Percentiles rank a stretch among this genome's conserved stretches.
Evolutionary conservation across 2,113 vertebrate species (phyloP).

Genomic region (Pedionomus torquatus): DNA sequence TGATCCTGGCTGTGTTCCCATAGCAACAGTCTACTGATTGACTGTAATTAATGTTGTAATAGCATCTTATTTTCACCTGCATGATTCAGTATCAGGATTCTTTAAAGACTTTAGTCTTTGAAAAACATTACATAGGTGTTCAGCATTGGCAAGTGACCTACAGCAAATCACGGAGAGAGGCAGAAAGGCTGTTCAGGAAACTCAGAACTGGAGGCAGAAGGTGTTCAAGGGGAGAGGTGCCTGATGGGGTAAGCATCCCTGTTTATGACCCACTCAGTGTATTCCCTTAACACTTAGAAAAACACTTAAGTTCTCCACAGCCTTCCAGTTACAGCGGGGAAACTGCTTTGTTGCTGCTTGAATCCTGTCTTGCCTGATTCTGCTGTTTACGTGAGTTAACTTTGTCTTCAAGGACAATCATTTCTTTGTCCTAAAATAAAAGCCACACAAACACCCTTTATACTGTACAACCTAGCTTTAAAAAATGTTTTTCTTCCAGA

Average conservation of each 20-base stretch:
- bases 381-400: neutral
- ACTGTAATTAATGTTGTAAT: neutral
- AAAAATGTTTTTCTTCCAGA: neutral
- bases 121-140: neutral
- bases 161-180: neutral
- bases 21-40: neutral
- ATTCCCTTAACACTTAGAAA: neutral
- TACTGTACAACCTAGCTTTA: neutral
- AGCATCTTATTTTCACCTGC: neutral
- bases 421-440: neutral
- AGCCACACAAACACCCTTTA: neutral
- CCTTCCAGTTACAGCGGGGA: neutral
- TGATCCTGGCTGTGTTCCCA: neutral
- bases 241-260: neutral
- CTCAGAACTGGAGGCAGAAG: neutral
- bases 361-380: neutral
- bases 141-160: neutral
- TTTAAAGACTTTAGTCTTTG: neutral
- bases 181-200: neutral
- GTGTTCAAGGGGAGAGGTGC: neutral
- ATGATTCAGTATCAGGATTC: neutral
- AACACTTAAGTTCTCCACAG: neutral
- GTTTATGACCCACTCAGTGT: neutral
- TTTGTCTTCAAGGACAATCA: neutral
- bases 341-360: neutral